phyloP scores from a whole-genome alignment of 2,797 vertebrate genomes.

The Euthynnus affinis region DNA sequence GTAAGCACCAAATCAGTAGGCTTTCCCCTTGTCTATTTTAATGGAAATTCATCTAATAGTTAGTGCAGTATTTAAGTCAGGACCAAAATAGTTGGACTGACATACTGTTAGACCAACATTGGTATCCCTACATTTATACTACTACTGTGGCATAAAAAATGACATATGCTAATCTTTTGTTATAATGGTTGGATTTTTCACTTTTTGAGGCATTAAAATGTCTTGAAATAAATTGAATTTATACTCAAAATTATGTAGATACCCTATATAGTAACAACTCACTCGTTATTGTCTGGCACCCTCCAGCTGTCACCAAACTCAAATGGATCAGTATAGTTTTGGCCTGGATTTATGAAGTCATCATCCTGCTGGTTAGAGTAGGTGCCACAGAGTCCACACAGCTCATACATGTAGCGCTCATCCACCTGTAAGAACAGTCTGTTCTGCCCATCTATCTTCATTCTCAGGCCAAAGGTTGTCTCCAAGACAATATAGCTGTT shows the following conservation, averaged over 20 bases:
- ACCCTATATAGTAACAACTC: conserved; percentile 57
- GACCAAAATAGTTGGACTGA: too few relatives aligned
- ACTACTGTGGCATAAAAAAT: too few relatives aligned
- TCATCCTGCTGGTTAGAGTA: conserved; percentile 86
- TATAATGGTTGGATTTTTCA: too few relatives aligned
- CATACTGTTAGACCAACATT: too few relatives aligned
- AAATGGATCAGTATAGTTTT: conserved; percentile 71
- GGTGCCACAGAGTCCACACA: conserved; percentile 90
- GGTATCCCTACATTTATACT: too few relatives aligned
- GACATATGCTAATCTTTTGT: too few relatives aligned
- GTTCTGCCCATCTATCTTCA: conserved; percentile 84
- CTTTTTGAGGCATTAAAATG: neutral
- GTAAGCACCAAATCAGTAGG: too few relatives aligned
- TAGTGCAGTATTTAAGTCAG: too few relatives aligned
- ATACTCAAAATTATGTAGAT: neutral
- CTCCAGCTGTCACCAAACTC: conserved; percentile 90
- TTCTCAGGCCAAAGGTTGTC: conserved; percentile 86
- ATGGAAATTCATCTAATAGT: too few relatives aligned
- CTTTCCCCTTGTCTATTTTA: too few relatives aligned
- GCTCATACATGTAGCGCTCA: conserved; percentile 83
- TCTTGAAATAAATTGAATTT: neutral
- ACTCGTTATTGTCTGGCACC: conserved; percentile 78
- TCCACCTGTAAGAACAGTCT: conserved; percentile 88
- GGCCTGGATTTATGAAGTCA: conserved; percentile 85
- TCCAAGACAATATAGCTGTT: conserved; percentile 76